phyloP scores from a whole-genome alignment of 2,113 vertebrate genomes.

The Cathartes aura region DNA sequence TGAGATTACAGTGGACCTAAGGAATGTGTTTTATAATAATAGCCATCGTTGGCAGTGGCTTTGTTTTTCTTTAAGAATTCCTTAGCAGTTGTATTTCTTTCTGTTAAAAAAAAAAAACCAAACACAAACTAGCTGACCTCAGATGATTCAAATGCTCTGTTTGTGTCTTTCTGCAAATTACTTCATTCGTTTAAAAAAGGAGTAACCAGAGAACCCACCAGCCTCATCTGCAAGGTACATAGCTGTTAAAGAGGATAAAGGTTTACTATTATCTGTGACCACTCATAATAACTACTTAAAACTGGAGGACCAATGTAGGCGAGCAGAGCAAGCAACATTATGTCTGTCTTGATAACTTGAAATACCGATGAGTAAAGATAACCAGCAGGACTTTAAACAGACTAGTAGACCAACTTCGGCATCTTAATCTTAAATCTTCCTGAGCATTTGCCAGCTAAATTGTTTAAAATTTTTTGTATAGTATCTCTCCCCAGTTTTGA shows the following conservation, averaged over 20 bases:
- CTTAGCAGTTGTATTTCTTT: background rate
- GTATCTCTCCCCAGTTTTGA: background rate
- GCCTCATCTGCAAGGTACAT: background rate
- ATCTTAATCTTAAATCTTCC: background rate
- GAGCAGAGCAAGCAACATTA: background rate
- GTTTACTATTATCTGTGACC: background rate
- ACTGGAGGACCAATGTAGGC: background rate
- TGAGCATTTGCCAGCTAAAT: background rate
- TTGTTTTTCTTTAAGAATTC: slow-evolving; percentile 39
- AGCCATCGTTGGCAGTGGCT: background rate
- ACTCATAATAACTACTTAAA: background rate
- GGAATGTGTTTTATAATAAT: slow-evolving; percentile 36
- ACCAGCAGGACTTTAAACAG: background rate
- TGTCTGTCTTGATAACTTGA: background rate
- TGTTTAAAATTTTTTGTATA: background rate
- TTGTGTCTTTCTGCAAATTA: background rate
- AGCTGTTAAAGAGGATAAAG: background rate
- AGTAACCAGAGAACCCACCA: background rate
- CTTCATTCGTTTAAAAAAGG: background rate
- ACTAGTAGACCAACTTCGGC: background rate
- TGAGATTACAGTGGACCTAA: slow-evolving; percentile 19
- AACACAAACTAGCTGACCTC: background rate
- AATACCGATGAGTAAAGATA: background rate
- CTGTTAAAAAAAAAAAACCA: background rate
- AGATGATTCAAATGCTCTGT: background rate